Conservation (phyloP, 2,113 vertebrate species). For the Anolis sagrei region DNA sequence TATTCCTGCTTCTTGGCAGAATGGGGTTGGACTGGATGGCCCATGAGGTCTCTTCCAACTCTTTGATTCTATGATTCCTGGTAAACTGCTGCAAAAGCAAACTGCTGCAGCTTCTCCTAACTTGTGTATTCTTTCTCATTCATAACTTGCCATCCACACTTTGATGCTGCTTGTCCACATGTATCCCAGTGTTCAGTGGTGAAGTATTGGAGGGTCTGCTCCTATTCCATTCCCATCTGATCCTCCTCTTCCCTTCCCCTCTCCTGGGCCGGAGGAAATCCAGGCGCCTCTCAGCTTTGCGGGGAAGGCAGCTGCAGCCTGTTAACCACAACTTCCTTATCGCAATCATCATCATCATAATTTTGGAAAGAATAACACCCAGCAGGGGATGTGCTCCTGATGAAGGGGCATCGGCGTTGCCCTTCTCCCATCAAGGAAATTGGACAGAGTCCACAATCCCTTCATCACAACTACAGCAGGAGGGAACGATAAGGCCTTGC, state of each 20-base stretch:
- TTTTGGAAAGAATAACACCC: slow-evolving; percentile 37
- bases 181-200: too few relatives aligned
- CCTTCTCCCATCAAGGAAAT: slow-evolving; percentile 48
- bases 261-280: slow-evolving; percentile 13
- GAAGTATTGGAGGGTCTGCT: background rate
- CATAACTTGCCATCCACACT: too few relatives aligned
- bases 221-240: too few relatives aligned
- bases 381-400: background rate
- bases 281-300: background rate
- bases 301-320: slow-evolving; percentile 30
- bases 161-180: too few relatives aligned
- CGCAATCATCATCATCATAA: slow-evolving; percentile 1
- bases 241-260: background rate
- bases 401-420: slow-evolving; percentile 20
- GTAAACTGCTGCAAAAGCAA: too few relatives aligned
- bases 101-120: too few relatives aligned
- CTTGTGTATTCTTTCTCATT: too few relatives aligned
- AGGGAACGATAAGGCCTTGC: slow-evolving; percentile 49
- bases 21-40: too few relatives aligned
- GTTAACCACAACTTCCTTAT: slow-evolving; percentile 61
- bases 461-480: background rate
- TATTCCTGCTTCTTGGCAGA: too few relatives aligned
- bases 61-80: too few relatives aligned
- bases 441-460: background rate
- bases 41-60: too few relatives aligned